Percentiles rank a stretch among this genome's conserved stretches.
Evolutionary conservation across 2,113 vertebrate species (phyloP).

Genomic region (Octodon degus): DNA sequence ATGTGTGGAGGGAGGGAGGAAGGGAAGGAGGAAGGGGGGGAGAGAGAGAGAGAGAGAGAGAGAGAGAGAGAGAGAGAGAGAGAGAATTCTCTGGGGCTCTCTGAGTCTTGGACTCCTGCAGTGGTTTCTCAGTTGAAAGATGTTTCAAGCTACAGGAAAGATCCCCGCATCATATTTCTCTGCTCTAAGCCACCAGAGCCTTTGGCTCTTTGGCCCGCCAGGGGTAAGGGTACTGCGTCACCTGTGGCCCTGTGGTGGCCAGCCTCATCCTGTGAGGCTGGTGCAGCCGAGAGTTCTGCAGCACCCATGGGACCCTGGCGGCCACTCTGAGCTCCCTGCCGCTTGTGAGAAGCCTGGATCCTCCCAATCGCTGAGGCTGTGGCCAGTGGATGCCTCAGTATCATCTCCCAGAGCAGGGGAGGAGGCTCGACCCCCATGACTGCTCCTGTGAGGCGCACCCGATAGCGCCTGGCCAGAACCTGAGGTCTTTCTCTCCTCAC

Average conservation of each 20-base stretch:
- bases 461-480: rapidly evolving
- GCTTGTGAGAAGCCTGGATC: constrained; percentile 58
- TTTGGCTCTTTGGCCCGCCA: constrained; percentile 26
- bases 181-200: constrained; percentile 58
- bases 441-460: not conserved
- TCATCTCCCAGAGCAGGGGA: not conserved
- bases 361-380: constrained; percentile 55
- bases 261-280: constrained; percentile 40
- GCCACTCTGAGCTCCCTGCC: constrained; percentile 68
- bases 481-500: not conserved
- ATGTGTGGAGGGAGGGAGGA: not conserved
- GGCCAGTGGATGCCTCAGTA: constrained; percentile 66
- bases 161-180: constrained; percentile 67
- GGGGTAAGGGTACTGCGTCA: constrained; percentile 57
- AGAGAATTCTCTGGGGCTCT: not conserved
- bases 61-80: not conserved
- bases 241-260: not conserved
- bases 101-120: constrained; percentile 69
- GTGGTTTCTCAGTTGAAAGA: constrained; percentile 58
- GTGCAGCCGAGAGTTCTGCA: constrained; percentile 49
- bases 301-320: constrained; percentile 71
- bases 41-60: not conserved
- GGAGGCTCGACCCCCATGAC: not conserved
- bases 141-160: constrained; percentile 76
- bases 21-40: not conserved